Evolutionary conservation across 2,113 vertebrate genomes (phyloP).

Genomic region (Petrocephalus zakoni): DNA sequence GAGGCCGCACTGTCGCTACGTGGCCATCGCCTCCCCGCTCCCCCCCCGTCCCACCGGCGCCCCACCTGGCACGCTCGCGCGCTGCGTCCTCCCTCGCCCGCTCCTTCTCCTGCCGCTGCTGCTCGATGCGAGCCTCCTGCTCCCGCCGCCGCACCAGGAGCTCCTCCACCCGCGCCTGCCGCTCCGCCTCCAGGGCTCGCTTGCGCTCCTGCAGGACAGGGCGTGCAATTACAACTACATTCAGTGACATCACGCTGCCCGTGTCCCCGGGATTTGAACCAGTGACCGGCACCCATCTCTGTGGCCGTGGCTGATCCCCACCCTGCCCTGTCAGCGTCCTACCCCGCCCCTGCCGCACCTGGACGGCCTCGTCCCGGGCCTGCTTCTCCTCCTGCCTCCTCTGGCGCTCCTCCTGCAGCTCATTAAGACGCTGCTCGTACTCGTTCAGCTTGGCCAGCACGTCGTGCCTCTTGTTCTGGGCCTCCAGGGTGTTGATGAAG

Average conservation of each 20-base stretch:
- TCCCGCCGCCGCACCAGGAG: conserved; percentile 81
- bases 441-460: conserved; percentile 92
- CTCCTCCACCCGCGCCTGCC: conserved; percentile 92
- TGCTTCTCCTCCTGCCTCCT: conserved; percentile 94
- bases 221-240: neutral
- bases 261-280: too few relatives aligned
- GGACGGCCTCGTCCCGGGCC: conserved; percentile 93
- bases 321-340: neutral
- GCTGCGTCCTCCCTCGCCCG: conserved; percentile 91
- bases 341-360: conserved; percentile 58
- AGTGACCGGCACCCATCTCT: neutral
- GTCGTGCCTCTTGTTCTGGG: conserved; percentile 95
- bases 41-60: neutral
- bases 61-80: conserved; percentile 86
- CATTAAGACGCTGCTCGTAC: conserved; percentile 92
- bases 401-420: conserved; percentile 92
- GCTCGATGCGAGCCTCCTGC: conserved; percentile 91
- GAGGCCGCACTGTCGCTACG: neutral
- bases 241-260: neutral
- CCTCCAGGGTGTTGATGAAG: conserved; percentile 98
- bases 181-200: conserved; percentile 84
- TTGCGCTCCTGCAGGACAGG: conserved; percentile 77
- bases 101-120: conserved; percentile 92
- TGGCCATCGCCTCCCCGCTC: neutral
- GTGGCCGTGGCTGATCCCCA: neutral